Evolutionary conservation across 2,888 invertebrate species (phyloP).

Genomic region (Metopia argyrocephala): DNA sequence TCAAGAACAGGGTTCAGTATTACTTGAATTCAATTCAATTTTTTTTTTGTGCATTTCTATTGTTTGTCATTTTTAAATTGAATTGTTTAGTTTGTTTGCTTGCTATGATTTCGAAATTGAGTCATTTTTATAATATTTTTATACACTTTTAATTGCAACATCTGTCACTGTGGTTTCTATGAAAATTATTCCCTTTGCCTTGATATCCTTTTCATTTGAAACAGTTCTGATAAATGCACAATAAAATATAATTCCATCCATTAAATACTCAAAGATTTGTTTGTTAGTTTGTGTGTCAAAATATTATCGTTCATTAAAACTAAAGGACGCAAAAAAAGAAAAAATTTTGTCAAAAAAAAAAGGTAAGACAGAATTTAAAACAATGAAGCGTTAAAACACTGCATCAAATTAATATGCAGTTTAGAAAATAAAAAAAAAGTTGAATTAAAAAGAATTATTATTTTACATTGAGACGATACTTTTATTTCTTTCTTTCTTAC

Average conservation of each 20-base stretch:
- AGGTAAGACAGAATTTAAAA: too few relatives aligned
- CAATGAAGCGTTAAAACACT: neutral
- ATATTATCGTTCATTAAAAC: slow-evolving; percentile 52
- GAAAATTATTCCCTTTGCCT: neutral
- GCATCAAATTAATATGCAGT: slow-evolving; percentile 27
- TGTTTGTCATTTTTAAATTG: slow-evolving; percentile 46
- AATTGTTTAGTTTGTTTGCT: slow-evolving; percentile 30
- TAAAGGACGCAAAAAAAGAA: too few relatives aligned
- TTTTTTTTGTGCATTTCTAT: slow-evolving; percentile 29
- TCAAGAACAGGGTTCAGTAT: slow-evolving; percentile 23
- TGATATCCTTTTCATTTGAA: neutral
- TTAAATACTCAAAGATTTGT: slow-evolving; percentile 47
- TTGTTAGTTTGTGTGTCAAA: slow-evolving; percentile 58
- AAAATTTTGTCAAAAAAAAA: too few relatives aligned
- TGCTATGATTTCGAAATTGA: too few relatives aligned
- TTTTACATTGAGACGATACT: too few relatives aligned
- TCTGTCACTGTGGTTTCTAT: slow-evolving; percentile 74
- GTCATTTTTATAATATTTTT: slow-evolving; percentile 72
- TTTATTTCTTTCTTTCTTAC: too few relatives aligned
- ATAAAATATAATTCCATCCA: slow-evolving; percentile 45
- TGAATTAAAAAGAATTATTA: too few relatives aligned
- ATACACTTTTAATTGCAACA: slow-evolving; percentile 77
- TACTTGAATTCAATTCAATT: too few relatives aligned
- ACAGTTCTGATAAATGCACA: slow-evolving; percentile 33
- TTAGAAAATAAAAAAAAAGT: too few relatives aligned